Base-by-base conservation (phyloP, 2,888 invertebrate genomes). In the Tetranychus piercei region DNA sequence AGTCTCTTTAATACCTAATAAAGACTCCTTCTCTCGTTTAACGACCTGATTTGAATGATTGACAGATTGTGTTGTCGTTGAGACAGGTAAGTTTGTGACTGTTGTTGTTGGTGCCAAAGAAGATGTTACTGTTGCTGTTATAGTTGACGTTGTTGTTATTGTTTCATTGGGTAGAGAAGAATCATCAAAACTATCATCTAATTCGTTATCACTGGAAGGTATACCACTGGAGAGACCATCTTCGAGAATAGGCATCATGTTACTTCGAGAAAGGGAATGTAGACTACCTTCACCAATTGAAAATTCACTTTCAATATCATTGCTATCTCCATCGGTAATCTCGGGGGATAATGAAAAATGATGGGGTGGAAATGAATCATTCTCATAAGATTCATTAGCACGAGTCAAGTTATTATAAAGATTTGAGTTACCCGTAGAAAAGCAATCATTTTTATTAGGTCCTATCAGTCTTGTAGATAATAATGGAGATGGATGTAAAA, bases 291-390 rank as follows among this genome's bases (percentile, higher is more conserved):
- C 82, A 64, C 45, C 20, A 43, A 79, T 75, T 72, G 90, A 90
- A 78, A 90, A 88, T 83, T 92, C 89, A 82, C 90, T 92, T 82
- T 91, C 91, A 80, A 91, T 86, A 81, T 91, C 91, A 82, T 90
- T 90, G 78, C 91, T 91, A 83, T 92, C 93, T 82, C 91, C 92
- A 84, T 94, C 94, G 76, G 92, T 94, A 77, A 91, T 91, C 84
- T 93, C 94, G 7, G 93, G 92, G 67, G 93, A 93, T 76, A 93
- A 87, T 43, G 92, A 91, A 83, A 92, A 92, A 82, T 91, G 91
- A 72, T 90, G 87, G 20, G 22, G 20, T 23, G 69, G 22, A 22
- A 69, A 22, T 22, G 22, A 23, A 23, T 69, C 69, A 22, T 69
- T 69, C 9, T 23, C 9, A 69, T 69, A 69, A 69, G 9, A 20